A percentile compares a stretch with the other conserved stretches of the same genome.
These are phyloP conservation scores for Ceratotherium simum DNA, from an alignment of 2,113 vertebrate genomes.

Conservation along the genomic window DNA sequence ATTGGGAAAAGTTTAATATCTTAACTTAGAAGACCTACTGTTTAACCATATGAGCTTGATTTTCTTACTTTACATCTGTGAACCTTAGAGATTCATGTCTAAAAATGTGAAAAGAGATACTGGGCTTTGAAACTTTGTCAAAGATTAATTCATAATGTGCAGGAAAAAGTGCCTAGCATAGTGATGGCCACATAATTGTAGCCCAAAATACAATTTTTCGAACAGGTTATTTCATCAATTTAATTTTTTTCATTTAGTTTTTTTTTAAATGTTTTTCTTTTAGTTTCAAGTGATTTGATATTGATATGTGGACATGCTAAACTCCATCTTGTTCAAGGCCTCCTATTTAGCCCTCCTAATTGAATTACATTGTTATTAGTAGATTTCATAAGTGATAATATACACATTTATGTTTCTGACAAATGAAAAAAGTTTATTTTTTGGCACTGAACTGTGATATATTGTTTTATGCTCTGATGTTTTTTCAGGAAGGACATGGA, in stretches of 20 bases:
- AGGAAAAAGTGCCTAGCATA: neutral
- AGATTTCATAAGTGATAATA: neutral
- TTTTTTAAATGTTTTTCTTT: neutral
- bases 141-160: neutral
- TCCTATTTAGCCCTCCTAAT: neutral
- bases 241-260: neutral
- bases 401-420: neutral
- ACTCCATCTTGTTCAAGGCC: neutral
- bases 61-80: neutral
- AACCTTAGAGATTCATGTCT: neutral
- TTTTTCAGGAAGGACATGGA: neutral
- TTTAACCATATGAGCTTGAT: neutral
- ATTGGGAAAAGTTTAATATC: neutral
- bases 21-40: neutral
- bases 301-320: neutral
- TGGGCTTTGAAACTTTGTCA: neutral
- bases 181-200: neutral
- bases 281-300: constrained; percentile 10
- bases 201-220: neutral
- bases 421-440: neutral
- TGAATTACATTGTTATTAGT: neutral
- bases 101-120: neutral
- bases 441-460: neutral
- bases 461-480: neutral
- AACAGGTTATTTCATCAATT: neutral